Percentiles rank a stretch among this genome's conserved stretches.
phyloP scores from a whole-genome alignment of 1,140 invertebrate species.

The Cherax quadricarinatus region DNA sequence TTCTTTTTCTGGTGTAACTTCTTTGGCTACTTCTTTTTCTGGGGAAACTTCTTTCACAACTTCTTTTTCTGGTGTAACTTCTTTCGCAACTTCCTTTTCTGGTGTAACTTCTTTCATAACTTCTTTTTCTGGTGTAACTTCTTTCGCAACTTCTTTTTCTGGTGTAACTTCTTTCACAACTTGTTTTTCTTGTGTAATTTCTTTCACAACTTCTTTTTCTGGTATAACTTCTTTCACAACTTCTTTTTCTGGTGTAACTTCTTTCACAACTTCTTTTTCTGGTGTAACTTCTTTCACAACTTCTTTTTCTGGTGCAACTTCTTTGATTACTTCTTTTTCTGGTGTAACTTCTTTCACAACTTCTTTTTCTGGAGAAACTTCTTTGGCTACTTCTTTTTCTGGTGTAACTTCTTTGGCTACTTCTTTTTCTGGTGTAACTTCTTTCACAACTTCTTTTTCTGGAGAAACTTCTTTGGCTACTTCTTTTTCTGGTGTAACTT shows the following conservation, averaged over 20 bases:
- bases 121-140: too few species aligned
- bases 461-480: not conserved
- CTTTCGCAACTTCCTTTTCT: too few species aligned
- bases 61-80: too few species aligned
- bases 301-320: not conserved
- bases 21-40: too few species aligned
- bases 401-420: too few species aligned
- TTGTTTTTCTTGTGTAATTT: conserved; percentile 18
- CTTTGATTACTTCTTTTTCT: not conserved
- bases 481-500: conserved; percentile 75
- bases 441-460: not conserved
- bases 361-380: not conserved
- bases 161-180: not conserved
- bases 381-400: not conserved
- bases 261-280: conserved; percentile 42
- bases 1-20: too few species aligned
- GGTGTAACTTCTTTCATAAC: too few species aligned
- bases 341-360: conserved; percentile 32
- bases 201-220: not conserved
- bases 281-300: not conserved
- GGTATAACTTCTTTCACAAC: too few species aligned
- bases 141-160: not conserved
- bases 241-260: conserved; percentile 24
- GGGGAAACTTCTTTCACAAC: too few species aligned
- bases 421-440: not conserved